phyloP scores from a whole-genome alignment of 2,113 vertebrate genomes.

The Pterocles gutturalis region DNA sequence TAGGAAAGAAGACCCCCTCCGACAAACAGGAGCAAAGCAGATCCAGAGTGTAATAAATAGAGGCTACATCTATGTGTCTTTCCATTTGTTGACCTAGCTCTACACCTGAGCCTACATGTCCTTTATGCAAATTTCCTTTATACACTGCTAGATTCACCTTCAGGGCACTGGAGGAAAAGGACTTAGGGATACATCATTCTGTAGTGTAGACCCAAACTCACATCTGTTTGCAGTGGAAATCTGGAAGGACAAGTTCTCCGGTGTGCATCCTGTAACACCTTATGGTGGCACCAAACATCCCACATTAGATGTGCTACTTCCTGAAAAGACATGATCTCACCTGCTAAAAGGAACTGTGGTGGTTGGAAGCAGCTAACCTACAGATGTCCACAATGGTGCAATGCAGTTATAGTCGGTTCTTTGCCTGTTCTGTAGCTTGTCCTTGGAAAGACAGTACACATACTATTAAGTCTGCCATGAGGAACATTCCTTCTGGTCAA shows the following conservation, averaged over 20 bases:
- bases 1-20: background rate
- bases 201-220: background rate
- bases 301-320: background rate
- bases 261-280: background rate
- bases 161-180: background rate
- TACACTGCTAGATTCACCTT: background rate
- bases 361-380: background rate
- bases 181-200: background rate
- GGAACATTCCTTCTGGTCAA: background rate
- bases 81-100: background rate
- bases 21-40: background rate
- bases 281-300: background rate
- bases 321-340: background rate
- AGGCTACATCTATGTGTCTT: background rate
- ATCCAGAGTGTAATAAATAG: background rate
- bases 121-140: background rate
- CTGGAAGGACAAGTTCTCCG: background rate
- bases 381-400: background rate
- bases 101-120: background rate
- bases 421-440: background rate
- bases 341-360: background rate
- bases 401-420: background rate
- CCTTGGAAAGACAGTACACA: background rate
- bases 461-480: background rate
- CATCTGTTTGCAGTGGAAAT: background rate